Conservation (phyloP, 2,888 invertebrate species). For the Andrena camellia region DNA sequence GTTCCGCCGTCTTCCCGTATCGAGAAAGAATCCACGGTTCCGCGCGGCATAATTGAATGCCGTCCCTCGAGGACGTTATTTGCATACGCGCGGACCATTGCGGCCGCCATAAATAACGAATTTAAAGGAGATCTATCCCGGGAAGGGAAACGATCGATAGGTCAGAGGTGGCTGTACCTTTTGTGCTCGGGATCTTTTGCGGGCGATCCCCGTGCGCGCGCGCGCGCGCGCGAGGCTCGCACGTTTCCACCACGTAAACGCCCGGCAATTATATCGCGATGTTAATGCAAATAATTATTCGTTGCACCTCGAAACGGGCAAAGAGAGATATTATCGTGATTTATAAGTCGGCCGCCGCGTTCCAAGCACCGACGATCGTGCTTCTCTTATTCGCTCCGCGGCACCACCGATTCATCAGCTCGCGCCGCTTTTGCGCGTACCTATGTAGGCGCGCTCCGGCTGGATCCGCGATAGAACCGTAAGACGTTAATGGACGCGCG, state of each 20-base stretch:
- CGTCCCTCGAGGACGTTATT: constrained; percentile 42
- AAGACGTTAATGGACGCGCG: constrained; percentile 47
- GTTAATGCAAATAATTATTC: constrained; percentile 65
- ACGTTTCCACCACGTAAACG: neutral
- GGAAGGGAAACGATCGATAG: constrained; percentile 3
- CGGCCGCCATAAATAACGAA: constrained; percentile 30
- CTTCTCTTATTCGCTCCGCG: constrained; percentile 22
- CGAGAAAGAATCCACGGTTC: constrained; percentile 26
- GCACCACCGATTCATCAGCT: constrained; percentile 39
- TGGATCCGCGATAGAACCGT: constrained; percentile 18
- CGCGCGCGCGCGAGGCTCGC: no score
- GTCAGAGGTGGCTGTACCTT: constrained; percentile 8
- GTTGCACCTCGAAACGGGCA: constrained; percentile 25
- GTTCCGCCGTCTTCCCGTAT: constrained; percentile 18
- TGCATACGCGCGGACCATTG: constrained; percentile 30
- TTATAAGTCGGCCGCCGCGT: constrained; percentile 51
- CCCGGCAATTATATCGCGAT: constrained; percentile 51
- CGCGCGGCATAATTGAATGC: constrained; percentile 40
- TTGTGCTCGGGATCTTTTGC: constrained; percentile 2
- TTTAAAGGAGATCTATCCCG: constrained; percentile 25
- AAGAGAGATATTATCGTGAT: constrained; percentile 64
- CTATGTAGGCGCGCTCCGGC: neutral
- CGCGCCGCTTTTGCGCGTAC: constrained; percentile 23
- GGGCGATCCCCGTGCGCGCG: neutral
- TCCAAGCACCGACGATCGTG: constrained; percentile 34